Base-by-base conservation (phyloP, 2,888 invertebrate genomes). In the Drosophila lutescens region DNA sequence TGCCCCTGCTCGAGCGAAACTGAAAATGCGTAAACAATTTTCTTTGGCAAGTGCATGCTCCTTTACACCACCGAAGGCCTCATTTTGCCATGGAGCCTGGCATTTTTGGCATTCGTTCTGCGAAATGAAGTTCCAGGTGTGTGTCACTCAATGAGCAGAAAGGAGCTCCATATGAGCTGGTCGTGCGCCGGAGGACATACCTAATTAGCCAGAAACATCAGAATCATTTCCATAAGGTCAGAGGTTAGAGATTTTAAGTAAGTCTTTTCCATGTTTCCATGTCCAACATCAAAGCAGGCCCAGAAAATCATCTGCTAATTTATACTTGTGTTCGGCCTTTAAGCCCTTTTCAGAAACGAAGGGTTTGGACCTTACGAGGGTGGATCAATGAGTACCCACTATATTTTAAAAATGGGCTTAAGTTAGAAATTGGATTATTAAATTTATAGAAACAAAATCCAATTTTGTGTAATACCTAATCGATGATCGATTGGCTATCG, bases 11-110 rank as follows among this genome's bases (percentile, higher is more conserved):
- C 23, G 20, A 57, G 56, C 13, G 2, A 53, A 69, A 78, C 67
- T 76, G 67, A 74, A 83, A 76, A 86, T 74, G 80, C 74, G 76
- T 86, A 58, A 76, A 68, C 69, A 83, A 86, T 76, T 80, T 84
- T 68, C 71, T 66, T 82, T 62, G 70, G 63, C 68, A 85, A 78
- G 72, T 63, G 26, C 47, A 40, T 34, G 30, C 51, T n/a, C 41
- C 46, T 70, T 49, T 78, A 62, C 71, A 49, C 58, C 50, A 41
- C 7, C 23, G 6, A n/a, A 2, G 1, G 30, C 30, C 34, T 8
- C 30, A 2, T 30, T 30, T 30, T 15, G 6, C n/a, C 32, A 13
- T 30, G 57, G 5, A 1, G 38, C n/a, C 12, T 8, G 60, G 26
- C 20, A 50, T 63, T 44, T 30, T 26, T 30, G 12, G 13, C 59